These are phyloP conservation scores for Aphidoletes aphidimyza DNA, from an alignment of 2,888 invertebrate genomes.

Conservation along the genomic window DNA sequence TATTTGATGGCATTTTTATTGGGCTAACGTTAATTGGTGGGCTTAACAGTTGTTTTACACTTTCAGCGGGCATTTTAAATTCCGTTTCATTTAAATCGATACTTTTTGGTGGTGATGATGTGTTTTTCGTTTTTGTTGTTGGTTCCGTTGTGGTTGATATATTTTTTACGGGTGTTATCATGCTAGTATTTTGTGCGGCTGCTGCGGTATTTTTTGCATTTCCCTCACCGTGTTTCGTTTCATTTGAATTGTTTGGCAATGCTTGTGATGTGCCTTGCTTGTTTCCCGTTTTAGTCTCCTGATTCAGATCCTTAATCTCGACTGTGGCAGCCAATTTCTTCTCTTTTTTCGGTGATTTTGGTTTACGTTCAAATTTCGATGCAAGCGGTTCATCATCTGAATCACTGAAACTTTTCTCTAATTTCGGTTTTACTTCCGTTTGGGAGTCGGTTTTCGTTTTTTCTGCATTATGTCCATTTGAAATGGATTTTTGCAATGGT, in stretches of 20 bases:
- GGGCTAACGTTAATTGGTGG: slow-evolving; percentile 45
- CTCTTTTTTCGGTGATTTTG: slow-evolving; percentile 51
- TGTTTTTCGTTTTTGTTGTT: slow-evolving; percentile 47
- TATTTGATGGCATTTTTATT: not conserved
- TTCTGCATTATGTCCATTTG: not conserved
- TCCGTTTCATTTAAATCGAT: slow-evolving; percentile 54
- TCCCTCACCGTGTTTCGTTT: slow-evolving; percentile 24
- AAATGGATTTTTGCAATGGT: not conserved
- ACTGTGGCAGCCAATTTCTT: slow-evolving; percentile 59
- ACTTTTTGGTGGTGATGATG: slow-evolving; percentile 51
- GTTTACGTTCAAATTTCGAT: slow-evolving; percentile 67
- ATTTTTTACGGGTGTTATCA: slow-evolving; percentile 54
- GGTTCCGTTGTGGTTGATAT: slow-evolving; percentile 52
- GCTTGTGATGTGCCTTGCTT: slow-evolving; percentile 59
- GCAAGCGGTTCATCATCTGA: slow-evolving; percentile 76
- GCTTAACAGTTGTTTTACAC: slow-evolving; percentile 48
- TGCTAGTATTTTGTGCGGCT: slow-evolving; percentile 40
- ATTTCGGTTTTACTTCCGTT: slow-evolving; percentile 57
- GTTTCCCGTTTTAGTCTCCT: not conserved
- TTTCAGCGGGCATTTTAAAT: slow-evolving; percentile 56
- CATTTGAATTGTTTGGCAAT: slow-evolving; percentile 57
- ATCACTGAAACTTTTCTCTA: slow-evolving; percentile 70
- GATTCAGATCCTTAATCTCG: not conserved
- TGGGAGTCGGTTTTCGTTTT: not conserved
- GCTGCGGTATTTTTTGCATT: slow-evolving; percentile 21